Evolutionary conservation across 2,797 vertebrate species (phyloP).

Genomic region (Acomys russatus): DNA sequence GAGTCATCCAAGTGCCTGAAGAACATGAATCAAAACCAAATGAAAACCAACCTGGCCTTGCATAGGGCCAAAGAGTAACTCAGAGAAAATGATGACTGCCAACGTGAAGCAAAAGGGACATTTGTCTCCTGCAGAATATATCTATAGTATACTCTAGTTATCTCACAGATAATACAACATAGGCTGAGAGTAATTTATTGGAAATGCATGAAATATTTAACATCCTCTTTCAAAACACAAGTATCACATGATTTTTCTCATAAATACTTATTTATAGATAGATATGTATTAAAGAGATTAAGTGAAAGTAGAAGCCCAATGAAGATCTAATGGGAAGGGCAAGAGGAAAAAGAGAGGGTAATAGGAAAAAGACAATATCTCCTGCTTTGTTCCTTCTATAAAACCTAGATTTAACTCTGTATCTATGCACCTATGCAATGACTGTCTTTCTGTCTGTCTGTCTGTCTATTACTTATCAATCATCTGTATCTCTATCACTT

Average conservation of each 20-base stretch:
- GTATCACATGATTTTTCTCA: neutral
- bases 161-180: neutral
- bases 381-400: neutral
- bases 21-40: constrained; percentile 22
- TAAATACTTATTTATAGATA: neutral
- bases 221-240: neutral
- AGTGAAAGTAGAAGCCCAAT: too few relatives aligned
- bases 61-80: neutral
- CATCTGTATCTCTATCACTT: neutral
- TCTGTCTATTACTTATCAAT: neutral
- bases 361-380: neutral
- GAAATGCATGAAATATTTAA: neutral
- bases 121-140: neutral
- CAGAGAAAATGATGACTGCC: neutral
- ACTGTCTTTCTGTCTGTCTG: neutral
- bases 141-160: neutral
- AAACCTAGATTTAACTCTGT: neutral
- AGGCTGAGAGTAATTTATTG: neutral
- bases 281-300: neutral
- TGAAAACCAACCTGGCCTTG: neutral
- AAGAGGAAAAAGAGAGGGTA: neutral
- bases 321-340: neutral
- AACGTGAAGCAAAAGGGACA: neutral
- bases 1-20: neutral
- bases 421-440: neutral